Conservation (phyloP, 2,888 invertebrate genomes). For the Callinectes sapidus region DNA sequence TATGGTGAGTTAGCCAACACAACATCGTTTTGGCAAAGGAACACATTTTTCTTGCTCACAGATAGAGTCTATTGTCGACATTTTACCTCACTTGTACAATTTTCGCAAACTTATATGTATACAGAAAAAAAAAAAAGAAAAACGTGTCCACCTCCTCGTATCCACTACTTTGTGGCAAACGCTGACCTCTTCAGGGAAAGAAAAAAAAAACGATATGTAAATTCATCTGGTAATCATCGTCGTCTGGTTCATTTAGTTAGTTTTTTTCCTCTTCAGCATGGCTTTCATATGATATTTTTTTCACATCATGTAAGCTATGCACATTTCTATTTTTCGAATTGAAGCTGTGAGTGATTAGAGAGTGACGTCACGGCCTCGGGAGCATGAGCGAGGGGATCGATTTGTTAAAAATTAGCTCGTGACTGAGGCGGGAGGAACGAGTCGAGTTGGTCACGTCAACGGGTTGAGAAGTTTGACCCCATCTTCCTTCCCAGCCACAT, state of each 20-base stretch:
- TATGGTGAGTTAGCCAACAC: conserved; percentile 56
- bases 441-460: conserved; percentile 57
- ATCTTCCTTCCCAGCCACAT: not conserved
- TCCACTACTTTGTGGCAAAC: not conserved
- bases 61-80: conserved; percentile 46
- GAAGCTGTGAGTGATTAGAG: conserved; percentile 12
- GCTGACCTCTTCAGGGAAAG: not conserved
- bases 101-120: not conserved
- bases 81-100: conserved; percentile 12
- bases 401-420: conserved; percentile 67
- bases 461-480: conserved; percentile 56
- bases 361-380: conserved; percentile 46
- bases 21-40: conserved; percentile 42
- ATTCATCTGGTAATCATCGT: not conserved
- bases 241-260: too few species aligned
- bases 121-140: not conserved
- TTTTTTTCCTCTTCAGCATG: not conserved
- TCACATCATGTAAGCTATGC: not conserved
- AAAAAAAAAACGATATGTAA: conserved; percentile 25
- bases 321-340: not conserved
- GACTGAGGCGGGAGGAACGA: conserved; percentile 52
- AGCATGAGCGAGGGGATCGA: conserved; percentile 56
- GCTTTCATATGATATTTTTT: conserved; percentile 35
- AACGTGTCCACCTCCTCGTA: not conserved
- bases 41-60: conserved; percentile 37